phyloP scores from a whole-genome alignment of 2,888 invertebrate species.

The Petrolisthes manimaculis region DNA sequence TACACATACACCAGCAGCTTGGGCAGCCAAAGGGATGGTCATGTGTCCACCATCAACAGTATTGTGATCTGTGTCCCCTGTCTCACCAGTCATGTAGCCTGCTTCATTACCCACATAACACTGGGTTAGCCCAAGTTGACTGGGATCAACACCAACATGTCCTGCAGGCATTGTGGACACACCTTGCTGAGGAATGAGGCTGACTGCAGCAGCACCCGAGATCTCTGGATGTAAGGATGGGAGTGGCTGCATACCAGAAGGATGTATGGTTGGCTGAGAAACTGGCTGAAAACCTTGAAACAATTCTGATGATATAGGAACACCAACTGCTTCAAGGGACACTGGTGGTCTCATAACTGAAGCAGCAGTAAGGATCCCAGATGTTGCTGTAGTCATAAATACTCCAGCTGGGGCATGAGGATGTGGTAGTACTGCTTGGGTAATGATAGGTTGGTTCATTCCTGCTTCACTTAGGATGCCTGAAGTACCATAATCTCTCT shows the following conservation, averaged over 20 bases:
- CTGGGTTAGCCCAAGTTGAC: not conserved
- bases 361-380: slow-evolving; percentile 15
- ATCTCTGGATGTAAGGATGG: slow-evolving; percentile 29
- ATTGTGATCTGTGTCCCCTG: not conserved
- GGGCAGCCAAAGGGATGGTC: not conserved
- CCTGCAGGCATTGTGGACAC: slow-evolving; percentile 11
- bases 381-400: slow-evolving; percentile 12
- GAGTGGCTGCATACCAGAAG: slow-evolving; percentile 27
- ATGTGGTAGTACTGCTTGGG: slow-evolving; percentile 11
- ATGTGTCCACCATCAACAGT: not conserved
- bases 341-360: not conserved
- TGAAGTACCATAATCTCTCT: not conserved
- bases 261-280: slow-evolving; percentile 26
- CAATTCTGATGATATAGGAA: slow-evolving; percentile 22
- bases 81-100: not conserved
- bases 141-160: slow-evolving; percentile 22
- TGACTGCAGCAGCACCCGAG: slow-evolving; percentile 28
- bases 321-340: slow-evolving; percentile 19
- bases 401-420: slow-evolving; percentile 19
- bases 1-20: slow-evolving; percentile 17
- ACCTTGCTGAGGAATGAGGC: slow-evolving; percentile 23
- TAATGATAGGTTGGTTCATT: not conserved
- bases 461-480: not conserved
- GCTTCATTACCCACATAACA: not conserved
- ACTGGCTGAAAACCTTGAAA: slow-evolving; percentile 32